Evolutionary conservation across 2,888 invertebrate genomes (phyloP).

Genomic region (Polietes domitor): DNA sequence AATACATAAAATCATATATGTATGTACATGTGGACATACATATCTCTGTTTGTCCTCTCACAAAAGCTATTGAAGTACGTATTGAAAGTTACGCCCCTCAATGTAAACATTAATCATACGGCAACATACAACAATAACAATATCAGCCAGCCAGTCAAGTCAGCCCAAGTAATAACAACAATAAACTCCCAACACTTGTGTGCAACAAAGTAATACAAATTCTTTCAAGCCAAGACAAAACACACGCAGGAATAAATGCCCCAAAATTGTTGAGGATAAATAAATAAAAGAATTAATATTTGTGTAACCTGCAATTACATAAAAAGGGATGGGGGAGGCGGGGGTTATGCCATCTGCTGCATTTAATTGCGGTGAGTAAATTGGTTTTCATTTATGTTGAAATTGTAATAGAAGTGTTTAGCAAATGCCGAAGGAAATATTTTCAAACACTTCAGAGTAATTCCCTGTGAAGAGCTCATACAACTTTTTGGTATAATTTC

Average conservation of each 20-base stretch:
- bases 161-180: slow-evolving; percentile 6
- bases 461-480: too few relatives aligned
- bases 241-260: neutral
- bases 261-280: neutral
- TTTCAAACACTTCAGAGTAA: too few relatives aligned
- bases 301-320: too few relatives aligned
- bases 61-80: neutral
- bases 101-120: slow-evolving; percentile 37
- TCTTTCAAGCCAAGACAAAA: neutral
- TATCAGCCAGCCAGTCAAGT: too few relatives aligned
- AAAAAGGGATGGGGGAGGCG: too few relatives aligned
- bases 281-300: neutral
- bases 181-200: slow-evolving; percentile 16
- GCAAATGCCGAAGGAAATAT: too few relatives aligned
- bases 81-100: slow-evolving; percentile 4
- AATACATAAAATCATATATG: neutral
- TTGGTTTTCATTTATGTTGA: too few relatives aligned
- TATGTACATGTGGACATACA: too few relatives aligned
- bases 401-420: too few relatives aligned
- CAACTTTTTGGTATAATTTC: too few relatives aligned
- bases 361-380: too few relatives aligned
- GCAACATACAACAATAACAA: slow-evolving; percentile 21
- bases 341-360: too few relatives aligned
- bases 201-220: slow-evolving; percentile 7
- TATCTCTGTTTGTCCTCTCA: neutral